A percentile compares a stretch with the other conserved stretches of the same genome.
These are phyloP conservation scores for Corapipo altera DNA, from an alignment of 2,113 vertebrate species.

Conservation along the genomic window DNA sequence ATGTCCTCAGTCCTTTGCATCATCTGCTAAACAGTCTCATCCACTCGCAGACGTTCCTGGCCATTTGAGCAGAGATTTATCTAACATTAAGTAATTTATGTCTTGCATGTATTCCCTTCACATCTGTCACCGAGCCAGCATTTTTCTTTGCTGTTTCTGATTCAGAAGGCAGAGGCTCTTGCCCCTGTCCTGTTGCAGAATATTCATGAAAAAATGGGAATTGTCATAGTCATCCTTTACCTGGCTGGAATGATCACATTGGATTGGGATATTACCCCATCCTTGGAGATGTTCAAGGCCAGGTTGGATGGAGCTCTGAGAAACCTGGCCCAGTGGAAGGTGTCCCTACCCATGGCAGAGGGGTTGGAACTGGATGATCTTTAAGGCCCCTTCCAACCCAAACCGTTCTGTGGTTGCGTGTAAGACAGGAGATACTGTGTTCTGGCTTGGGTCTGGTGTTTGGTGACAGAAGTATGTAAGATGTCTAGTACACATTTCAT, in stretches of 20 bases:
- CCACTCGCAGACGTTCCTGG: background rate
- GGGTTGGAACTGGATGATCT: background rate
- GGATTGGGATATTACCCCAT: background rate
- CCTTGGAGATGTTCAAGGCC: background rate
- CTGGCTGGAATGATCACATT: fast-evolving
- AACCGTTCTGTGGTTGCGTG: background rate
- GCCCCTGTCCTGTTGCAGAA: background rate
- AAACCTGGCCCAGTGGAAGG: background rate
- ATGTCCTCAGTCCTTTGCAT: background rate
- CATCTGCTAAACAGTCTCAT: background rate
- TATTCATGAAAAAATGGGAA: background rate
- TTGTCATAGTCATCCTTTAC: fast-evolving
- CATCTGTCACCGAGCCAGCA: fast-evolving
- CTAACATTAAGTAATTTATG: background rate
- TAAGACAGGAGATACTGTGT: fast-evolving
- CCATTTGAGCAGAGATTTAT: background rate
- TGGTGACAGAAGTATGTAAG: background rate
- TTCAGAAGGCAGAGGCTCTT: background rate
- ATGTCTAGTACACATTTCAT: background rate
- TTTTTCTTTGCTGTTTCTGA: background rate
- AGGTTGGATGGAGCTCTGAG: background rate
- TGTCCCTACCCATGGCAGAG: background rate
- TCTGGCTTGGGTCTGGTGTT: background rate
- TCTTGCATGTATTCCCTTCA: background rate
- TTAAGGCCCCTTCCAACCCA: background rate